phyloP scores from a whole-genome alignment of 2,888 invertebrate species.

The Ramazzottius varieornatus region DNA sequence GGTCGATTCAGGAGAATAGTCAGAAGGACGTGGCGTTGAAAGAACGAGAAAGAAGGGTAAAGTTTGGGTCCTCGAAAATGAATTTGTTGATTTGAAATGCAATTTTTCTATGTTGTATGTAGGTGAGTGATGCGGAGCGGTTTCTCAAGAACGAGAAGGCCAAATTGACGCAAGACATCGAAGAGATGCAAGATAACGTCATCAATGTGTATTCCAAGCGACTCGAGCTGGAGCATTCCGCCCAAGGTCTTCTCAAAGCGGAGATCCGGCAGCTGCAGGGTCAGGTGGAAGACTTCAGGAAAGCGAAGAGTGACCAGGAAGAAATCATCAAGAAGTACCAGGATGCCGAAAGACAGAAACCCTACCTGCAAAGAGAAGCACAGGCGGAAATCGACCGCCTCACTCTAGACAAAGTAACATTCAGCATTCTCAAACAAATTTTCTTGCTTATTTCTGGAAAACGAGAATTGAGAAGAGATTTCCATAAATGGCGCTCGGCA shows the following conservation, averaged over 20 bases:
- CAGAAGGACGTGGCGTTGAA: not conserved
- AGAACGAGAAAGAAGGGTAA: not conserved
- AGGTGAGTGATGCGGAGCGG: not conserved
- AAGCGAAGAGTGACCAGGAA: constrained; percentile 14
- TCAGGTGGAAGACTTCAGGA: constrained; percentile 19
- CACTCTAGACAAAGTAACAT: constrained; percentile 22
- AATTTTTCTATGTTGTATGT: no score
- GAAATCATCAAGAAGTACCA: constrained; percentile 19
- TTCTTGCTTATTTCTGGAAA: no score
- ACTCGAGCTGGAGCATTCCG: constrained; percentile 1
- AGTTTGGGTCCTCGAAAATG: not conserved
- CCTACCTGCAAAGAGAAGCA: constrained; percentile 15
- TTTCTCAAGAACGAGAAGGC: not conserved
- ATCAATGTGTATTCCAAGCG: not conserved
- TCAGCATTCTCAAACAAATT: no score
- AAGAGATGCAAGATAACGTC: not conserved
- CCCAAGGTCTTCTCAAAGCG: not conserved
- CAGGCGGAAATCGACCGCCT: constrained; percentile 24
- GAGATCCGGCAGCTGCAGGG: constrained; percentile 7
- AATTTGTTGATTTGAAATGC: not conserved
- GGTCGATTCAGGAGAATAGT: not conserved
- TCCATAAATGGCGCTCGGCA: no score
- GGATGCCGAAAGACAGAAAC: constrained; percentile 15
- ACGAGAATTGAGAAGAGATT: no score
- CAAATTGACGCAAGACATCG: not conserved